Base-by-base conservation (phyloP, 2,888 invertebrate species). In the Epicampocera succincta region DNA sequence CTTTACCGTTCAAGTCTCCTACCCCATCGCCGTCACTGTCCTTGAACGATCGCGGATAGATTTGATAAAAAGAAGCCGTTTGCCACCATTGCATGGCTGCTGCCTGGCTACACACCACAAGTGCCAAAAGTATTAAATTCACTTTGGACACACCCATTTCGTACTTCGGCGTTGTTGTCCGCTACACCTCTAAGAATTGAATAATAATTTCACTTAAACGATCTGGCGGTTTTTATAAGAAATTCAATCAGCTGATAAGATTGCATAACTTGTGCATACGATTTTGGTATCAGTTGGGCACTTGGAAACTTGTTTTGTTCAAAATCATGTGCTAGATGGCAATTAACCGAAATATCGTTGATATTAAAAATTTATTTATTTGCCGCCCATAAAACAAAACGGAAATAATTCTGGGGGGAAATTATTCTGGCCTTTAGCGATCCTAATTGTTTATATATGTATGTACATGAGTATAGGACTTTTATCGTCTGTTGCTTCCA, bases 1-100 rank as follows among this genome's bases (percentile, higher is more conserved):
- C 8, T 9, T 33, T 33, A 94, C 97, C 97, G 90, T 93, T 93
- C 13, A 98, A 91, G 90, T 98, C 98, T 0, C 98, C 98, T 19
- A 95, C 92, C 13, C 98, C 98, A 89, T 97, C 95, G 0, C 94
- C 95, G 89, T 96, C 92, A 63, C 94, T 94, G 89, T 98, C 98
- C 88, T 94, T 94, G 90, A 96, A 98, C 0, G 97, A 96, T 83
- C 96, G 92, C 0, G 96, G 95, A 89, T 96, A 96, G 83, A 97
- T 95, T 91, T 98, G 97, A 91, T 98, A 98, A 78, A 97, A 93
- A 1, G 94, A 92, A 33, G 94, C 94, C 61, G 94, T 94, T 87
- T 96, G 93, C 95, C 96, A 97, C 98, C 98, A 98, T 61, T 86
- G 86, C 0, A 82, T 71, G 3, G 61, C 76, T 4, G 71, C 50